Evolutionary conservation across 2,888 invertebrate species (phyloP), one percentile per base, ranked within the genome.

Genomic region (Plagiodera versicolora): DNA sequence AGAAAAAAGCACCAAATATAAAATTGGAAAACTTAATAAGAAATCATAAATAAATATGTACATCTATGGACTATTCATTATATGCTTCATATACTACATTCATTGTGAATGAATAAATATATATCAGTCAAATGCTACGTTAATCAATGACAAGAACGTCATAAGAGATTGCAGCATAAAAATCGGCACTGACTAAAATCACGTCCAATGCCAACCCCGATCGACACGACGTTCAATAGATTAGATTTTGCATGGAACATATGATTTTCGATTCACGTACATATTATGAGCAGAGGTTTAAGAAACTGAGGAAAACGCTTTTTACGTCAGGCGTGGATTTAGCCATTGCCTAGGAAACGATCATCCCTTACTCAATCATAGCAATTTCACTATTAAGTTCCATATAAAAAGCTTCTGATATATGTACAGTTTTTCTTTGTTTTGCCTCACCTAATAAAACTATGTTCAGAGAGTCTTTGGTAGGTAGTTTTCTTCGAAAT

Each of bases 401-500:
- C 78, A 78, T 80, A 79, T 79, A 80, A 80, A 79, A 80, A 80
- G 79, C 79, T 77, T 77, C 75, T 78, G 75, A 75, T 77, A 75
- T 78, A 78, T 79, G 67, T 80, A 78, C 78, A 79, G 75, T 72
- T 70, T 71, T 57, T 58, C 62, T 66, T n/a, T 67, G 65, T 77
- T 74, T 75, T 77, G 76, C 77, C 77, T 77, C 77, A 77, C 72
- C 72, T 75, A 75, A 73, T 69, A 67, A 73, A 73, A 72, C 70
- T 77, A 76, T 75, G 74, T 77, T 74, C 73, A 71, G 61, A 59
- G 55, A 73, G 72, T 73, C 69, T 74, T 67, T 60, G 44, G 39
- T 39, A 39, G 39, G 32, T 64, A 30, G 58, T 51, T 56, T 54
- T 61, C 44, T 64, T 62, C 58, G 49, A 59, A 32, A 32, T 39